A percentile compares a stretch with the other conserved stretches of the same genome.
These are phyloP conservation scores for Hypselothyrea guttata DNA, from an alignment of 2,888 invertebrate species.

Conservation along the genomic window DNA sequence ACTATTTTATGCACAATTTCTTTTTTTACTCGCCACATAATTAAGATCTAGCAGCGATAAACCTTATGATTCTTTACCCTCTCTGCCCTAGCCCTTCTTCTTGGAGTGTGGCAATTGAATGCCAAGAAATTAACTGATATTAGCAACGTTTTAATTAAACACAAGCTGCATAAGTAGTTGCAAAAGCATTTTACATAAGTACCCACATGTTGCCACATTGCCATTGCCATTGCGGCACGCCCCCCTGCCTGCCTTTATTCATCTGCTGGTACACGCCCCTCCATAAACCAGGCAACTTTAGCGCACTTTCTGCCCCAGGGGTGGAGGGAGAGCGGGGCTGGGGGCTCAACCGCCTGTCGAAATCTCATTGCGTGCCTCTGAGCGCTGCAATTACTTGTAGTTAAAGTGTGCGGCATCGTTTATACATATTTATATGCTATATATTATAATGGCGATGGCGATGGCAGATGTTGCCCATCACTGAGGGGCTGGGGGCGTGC, in stretches of 20 bases:
- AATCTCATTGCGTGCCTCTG: conserved; percentile 60
- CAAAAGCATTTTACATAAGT: conserved; percentile 57
- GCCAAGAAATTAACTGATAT: conserved; percentile 66
- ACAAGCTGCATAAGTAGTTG: conserved; percentile 46
- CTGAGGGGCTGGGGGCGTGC: not conserved
- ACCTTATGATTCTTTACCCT: not conserved
- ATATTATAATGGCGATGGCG: conserved; percentile 35
- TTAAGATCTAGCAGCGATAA: conserved; percentile 41
- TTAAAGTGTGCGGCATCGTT: conserved; percentile 38
- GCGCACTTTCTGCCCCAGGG: conserved; percentile 34
- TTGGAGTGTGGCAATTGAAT: conserved; percentile 57
- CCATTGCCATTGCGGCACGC: conserved; percentile 40
- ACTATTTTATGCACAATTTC: conserved; percentile 11
- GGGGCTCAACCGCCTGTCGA: conserved; percentile 50
- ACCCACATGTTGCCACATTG: conserved; percentile 73
- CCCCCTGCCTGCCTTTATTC: conserved; percentile 9
- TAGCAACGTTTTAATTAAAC: conserved; percentile 72
- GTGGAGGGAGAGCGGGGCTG: not conserved
- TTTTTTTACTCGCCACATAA: conserved; percentile 27
- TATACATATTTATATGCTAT: conserved; percentile 4
- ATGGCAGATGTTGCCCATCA: conserved; percentile 65
- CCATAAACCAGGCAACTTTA: conserved; percentile 67
- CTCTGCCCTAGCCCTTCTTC: not conserved
- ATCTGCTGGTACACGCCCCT: conserved; percentile 12
- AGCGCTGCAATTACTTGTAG: conserved; percentile 60